A percentile compares a stretch with the other conserved stretches of the same genome.
These are phyloP conservation scores for Chaetops frenatus DNA, from an alignment of 2,113 vertebrate genomes.

Conservation along the genomic window DNA sequence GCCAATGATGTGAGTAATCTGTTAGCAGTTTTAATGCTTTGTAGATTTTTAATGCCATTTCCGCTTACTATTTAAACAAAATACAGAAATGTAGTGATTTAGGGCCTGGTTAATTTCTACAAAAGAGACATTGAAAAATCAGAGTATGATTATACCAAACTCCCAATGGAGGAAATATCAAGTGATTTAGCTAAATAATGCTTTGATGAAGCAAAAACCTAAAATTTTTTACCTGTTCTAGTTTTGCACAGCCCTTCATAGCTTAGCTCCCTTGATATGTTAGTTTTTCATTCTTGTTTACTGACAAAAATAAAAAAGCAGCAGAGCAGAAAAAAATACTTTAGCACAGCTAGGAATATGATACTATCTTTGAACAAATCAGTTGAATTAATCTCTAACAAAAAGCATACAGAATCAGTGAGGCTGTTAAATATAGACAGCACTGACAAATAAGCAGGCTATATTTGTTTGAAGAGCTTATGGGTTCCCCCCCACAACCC, in stretches of 20 bases:
- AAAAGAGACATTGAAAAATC: background rate
- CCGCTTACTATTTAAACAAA: background rate
- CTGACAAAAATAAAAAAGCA: background rate
- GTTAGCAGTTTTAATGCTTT: constrained; percentile 8
- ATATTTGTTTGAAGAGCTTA: constrained; percentile 72
- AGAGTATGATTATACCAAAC: background rate
- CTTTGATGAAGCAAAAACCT: background rate
- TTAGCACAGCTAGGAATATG: background rate
- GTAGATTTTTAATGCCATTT: background rate
- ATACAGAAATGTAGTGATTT: background rate
- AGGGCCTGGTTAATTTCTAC: background rate
- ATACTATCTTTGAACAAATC: constrained; percentile 16
- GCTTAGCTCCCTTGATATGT: background rate
- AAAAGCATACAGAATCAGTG: constrained; percentile 58
- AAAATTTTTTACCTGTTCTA: background rate
- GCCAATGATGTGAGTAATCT: background rate
- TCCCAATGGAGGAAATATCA: background rate
- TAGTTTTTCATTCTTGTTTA: background rate
- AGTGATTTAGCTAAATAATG: background rate
- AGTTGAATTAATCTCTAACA: constrained; percentile 51
- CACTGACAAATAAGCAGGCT: constrained; percentile 69
- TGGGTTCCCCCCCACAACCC: background rate
- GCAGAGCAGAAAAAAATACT: background rate
- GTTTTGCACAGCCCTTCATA: background rate
- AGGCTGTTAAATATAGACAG: constrained; percentile 64